phyloP scores from a whole-genome alignment of 2,888 invertebrate genomes.

The Malacosoma neustria region DNA sequence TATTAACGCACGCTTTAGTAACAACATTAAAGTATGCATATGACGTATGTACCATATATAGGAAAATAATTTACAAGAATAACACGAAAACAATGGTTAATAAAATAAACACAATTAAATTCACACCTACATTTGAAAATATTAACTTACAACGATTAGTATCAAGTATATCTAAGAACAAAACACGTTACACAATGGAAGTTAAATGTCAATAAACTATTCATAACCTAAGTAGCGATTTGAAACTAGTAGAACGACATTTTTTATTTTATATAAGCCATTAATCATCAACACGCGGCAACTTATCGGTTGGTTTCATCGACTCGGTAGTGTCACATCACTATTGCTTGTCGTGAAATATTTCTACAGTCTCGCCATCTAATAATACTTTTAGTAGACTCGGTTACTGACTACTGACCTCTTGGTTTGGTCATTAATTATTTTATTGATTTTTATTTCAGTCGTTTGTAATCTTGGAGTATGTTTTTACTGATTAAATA shows the following conservation, averaged over 20 bases:
- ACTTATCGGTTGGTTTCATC: slow-evolving; percentile 5
- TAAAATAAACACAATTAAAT: not conserved
- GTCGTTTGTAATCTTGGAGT: not conserved
- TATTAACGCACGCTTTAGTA: too few species aligned
- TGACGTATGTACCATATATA: too few species aligned
- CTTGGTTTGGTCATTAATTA: not conserved
- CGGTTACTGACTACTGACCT: slow-evolving; percentile 20
- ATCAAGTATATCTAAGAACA: not conserved
- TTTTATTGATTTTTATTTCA: not conserved
- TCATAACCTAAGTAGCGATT: slow-evolving; percentile 2
- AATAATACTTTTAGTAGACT: slow-evolving; percentile 30
- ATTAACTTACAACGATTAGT: not conserved
- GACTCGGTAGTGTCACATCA: slow-evolving; percentile 3
- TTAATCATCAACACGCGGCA: not conserved
- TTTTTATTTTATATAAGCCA: slow-evolving; percentile 19
- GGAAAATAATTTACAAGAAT: not conserved
- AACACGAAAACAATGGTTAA: not conserved
- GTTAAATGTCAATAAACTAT: not conserved
- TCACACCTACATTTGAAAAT: not conserved
- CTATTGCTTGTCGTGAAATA: slow-evolving; percentile 16
- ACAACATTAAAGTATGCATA: too few species aligned
- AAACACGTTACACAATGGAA: not conserved
- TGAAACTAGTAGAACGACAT: slow-evolving; percentile 17
- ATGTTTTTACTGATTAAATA: too few species aligned
- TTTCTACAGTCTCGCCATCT: slow-evolving; percentile 23